Evolutionary conservation across 2,797 vertebrate genomes (phyloP), one percentile per base, ranked within the genome.

Genomic region (Takifugu rubripes): DNA sequence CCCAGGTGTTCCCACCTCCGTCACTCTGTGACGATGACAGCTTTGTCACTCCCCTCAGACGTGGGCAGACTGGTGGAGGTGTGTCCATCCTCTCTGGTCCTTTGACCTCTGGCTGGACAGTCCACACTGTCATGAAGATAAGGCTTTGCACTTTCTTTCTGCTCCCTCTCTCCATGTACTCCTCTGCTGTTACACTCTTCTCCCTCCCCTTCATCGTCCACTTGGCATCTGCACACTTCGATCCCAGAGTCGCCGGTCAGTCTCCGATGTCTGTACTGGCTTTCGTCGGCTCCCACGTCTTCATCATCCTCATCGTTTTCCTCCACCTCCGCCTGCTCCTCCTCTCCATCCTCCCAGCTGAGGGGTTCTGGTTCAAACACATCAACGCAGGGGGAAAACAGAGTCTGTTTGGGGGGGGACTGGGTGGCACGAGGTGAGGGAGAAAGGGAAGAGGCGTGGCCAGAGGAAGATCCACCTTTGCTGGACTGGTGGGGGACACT

Each of bases 201-300:
- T 89, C 0, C 88, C 85, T 0, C 90, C 92, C 0, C 91, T 1
- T 89, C 91, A 0, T 90, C 91, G 36, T 91, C 88, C 5, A 94
- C 87, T 5, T 75, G 87, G 63, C 93, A 93, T 16, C 93, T 84
- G 55, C 94, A 94, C 58, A 95, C 93, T 81, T 97, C 96, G 0
- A 97, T 97, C 16, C 96, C 95, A 0, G 95, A 97, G 84, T 97
- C 95, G 0, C 94, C 95, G 0, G 95, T 96, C 31, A 96, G 88
- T 24, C 91, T 83, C 0, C 94, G 91, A 56, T 92, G 93, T 64
- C 94, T 83, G 50, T 92, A 94, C 64, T 92, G 92, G 45, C 90
- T 92, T 59, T 91, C 90, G 2, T 92, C 92, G 0, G 88, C 88
- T 0, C 89, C 91, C 54, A 90, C 68, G 36, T 92, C 90, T 0